Conservation (phyloP, 2,888 invertebrate genomes). For the Phortica magna region DNA sequence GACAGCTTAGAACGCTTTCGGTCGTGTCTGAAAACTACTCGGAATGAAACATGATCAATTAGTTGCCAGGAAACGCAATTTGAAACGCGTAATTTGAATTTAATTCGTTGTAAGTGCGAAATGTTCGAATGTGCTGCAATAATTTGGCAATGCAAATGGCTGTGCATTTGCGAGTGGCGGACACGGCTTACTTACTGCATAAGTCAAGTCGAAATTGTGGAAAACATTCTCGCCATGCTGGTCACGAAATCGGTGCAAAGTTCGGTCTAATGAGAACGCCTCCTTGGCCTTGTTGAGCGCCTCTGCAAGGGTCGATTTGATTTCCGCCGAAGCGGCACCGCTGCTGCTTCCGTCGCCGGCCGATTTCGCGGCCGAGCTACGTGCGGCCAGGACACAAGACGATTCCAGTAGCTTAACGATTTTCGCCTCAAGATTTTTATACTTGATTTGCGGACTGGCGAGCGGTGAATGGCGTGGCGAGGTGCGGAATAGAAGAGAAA, state of each 20-base stretch:
- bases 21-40: too few relatives aligned
- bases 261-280: slow-evolving; percentile 94
- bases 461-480: neutral
- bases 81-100: neutral
- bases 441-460: slow-evolving; percentile 92
- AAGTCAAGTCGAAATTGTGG: slow-evolving; percentile 96
- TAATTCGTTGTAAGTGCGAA: neutral
- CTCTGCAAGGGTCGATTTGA: slow-evolving; percentile 67
- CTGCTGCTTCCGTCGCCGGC: slow-evolving; percentile 14
- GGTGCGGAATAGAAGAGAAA: neutral
- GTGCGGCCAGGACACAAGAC: slow-evolving; percentile 82
- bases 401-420: slow-evolving; percentile 95
- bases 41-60: too few relatives aligned
- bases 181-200: slow-evolving; percentile 83
- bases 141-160: slow-evolving; percentile 13
- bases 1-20: too few relatives aligned
- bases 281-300: slow-evolving; percentile 96
- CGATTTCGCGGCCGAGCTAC: slow-evolving; percentile 32
- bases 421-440: slow-evolving; percentile 91
- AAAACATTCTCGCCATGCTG: slow-evolving; percentile 93
- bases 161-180: neutral
- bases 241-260: slow-evolving; percentile 93
- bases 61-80: too few relatives aligned
- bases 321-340: slow-evolving; percentile 51
- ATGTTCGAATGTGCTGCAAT: neutral